Conservation (phyloP, 35 echinoderm and acorn worm genomes). For the Ptychodera flava region DNA sequence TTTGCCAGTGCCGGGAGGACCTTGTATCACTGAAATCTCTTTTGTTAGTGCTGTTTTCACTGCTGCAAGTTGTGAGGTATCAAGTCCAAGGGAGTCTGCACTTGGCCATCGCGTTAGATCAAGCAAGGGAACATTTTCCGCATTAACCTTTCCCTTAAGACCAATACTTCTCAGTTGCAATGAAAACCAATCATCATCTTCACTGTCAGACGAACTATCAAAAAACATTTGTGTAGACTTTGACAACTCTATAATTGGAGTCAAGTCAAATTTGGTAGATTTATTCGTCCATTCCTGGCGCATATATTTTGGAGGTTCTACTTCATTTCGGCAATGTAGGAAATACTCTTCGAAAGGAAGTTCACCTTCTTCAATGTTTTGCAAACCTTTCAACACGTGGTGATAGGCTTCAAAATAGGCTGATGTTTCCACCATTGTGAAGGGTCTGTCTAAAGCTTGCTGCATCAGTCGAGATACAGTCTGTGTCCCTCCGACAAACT, state of each 20-base stretch:
- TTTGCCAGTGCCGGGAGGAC: neutral
- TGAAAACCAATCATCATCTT: neutral
- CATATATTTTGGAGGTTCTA: neutral
- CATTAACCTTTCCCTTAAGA: no score
- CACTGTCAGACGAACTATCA: neutral
- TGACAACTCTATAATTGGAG: neutral
- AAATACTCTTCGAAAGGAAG: neutral
- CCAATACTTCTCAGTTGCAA: neutral
- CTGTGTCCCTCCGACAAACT: neutral
- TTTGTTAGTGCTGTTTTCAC: neutral
- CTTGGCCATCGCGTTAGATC: neutral
- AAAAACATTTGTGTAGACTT: neutral
- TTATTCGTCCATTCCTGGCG: neutral
- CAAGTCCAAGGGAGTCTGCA: neutral
- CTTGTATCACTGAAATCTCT: neutral
- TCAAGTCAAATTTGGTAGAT: neutral
- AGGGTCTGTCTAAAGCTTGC: constrained; percentile 4
- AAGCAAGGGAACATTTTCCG: neutral
- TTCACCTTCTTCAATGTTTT: neutral
- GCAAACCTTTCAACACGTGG: neutral
- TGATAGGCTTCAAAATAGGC: neutral
- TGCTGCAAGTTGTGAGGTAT: neutral
- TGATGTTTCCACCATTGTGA: constrained; percentile 59
- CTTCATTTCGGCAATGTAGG: neutral
- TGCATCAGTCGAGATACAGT: neutral